phyloP scores from a whole-genome alignment of 2,888 invertebrate species.

The Palloptera scutellata region DNA sequence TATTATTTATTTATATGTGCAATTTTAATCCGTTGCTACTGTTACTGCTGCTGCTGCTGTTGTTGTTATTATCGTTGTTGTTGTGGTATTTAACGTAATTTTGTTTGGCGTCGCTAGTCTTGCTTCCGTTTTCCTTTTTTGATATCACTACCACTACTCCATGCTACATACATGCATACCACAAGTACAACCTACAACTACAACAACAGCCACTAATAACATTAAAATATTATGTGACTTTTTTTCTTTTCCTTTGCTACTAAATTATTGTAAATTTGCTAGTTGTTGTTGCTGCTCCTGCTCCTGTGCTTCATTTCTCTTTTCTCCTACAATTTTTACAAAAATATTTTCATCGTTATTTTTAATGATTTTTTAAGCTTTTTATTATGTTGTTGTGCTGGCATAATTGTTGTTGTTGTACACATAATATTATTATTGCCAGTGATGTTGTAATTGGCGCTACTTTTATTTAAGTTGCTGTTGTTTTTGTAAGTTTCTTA shows the following conservation, averaged over 20 bases:
- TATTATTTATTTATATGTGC: neutral
- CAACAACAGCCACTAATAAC: conserved; percentile 23
- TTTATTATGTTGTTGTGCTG: neutral
- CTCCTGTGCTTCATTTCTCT: neutral
- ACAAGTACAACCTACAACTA: conserved; percentile 12
- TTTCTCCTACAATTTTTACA: neutral
- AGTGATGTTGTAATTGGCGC: neutral
- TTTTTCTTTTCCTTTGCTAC: too few species aligned
- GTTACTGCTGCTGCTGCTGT: too few species aligned
- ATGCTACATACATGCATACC: too few species aligned
- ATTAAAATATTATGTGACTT: conserved; percentile 25
- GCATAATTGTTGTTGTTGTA: neutral
- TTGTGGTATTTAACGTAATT: conserved; percentile 1
- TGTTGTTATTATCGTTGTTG: too few species aligned
- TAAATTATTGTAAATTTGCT: too few species aligned
- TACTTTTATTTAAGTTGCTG: conserved; percentile 15
- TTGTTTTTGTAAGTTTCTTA: neutral
- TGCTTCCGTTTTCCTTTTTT: neutral
- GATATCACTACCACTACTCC: neutral
- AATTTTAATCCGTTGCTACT: neutral
- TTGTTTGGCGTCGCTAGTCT: neutral
- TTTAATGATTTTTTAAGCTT: conserved; percentile 17
- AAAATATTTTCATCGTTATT: conserved; percentile 21
- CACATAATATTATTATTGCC: too few species aligned
- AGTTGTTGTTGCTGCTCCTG: neutral